Base-by-base conservation (phyloP, 2,888 invertebrate genomes). In the Allolobophora icterica region DNA sequence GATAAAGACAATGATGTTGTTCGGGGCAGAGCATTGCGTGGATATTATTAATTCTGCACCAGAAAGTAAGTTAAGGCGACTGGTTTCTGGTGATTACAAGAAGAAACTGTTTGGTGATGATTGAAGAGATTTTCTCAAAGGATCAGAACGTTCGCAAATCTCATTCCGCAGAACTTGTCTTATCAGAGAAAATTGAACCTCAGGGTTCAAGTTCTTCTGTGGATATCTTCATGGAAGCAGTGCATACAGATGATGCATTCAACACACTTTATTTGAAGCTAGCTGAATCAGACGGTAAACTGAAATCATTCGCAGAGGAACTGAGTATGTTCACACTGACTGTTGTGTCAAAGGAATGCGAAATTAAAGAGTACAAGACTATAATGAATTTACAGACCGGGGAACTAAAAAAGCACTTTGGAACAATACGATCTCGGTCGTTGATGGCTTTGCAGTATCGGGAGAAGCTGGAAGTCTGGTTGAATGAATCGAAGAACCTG, bases 401-500 rank as follows among this genome's bases (percentile, higher is more conserved):
- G 5, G 87, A 87, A 34, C 13, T 87, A 5, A 87, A 38, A 24
- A 87, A 33, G 34, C 38, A 38, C 87, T 35, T 11, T 87, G 87
- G 21, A 87, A 34, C 34, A 38, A 87, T 87, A 34, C 34, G 35
- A 6, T 87, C 87, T 87, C 87, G 35, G 38, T 35, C 87, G n/a
- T 24, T 35, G 87, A 87, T 35, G 87, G 35, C 35, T 38, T 24
- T 35, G 24, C 35, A 87, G 87, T 87, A 87, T 87, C 35, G 21
- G 24, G 87, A 87, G 87, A 87, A 87, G 87, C 21, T 38, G 87
- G 38, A 35, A 6, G 87, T 19, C 34, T 24, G 24, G 87, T 15
- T 38, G 38, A 38, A 87, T 87, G 87, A 87, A 24, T 87, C 35
- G 87, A 87, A 87, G 87, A 38, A 35, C 87, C 87, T 87, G 24